Evolutionary conservation across 2,113 vertebrate genomes (phyloP), one percentile per base, ranked within the genome.

Genomic region (Gymnocephalus cernua): DNA sequence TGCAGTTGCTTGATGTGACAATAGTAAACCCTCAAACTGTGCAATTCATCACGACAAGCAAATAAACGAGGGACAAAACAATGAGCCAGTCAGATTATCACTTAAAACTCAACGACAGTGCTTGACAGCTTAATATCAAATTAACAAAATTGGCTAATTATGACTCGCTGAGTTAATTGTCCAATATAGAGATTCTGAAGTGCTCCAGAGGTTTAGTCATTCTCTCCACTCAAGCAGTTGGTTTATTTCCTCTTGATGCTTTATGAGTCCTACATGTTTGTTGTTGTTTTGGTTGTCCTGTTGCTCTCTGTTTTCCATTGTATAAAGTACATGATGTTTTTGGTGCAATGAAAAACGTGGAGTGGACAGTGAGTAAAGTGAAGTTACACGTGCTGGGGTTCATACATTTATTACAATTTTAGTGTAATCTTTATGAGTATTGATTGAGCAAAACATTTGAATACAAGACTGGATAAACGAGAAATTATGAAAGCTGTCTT

Each of bases 111-210:
- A 95, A 94, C 86, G 77, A 83, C 92, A 92, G 93, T 89, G 93
- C 94, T 95, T 90, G 90, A 95, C 94, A 95, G 89, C 92, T 94
- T 95, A 95, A 95, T 95, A 95, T 95, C 95, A 94, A 95, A 95
- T 95, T 94, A 95, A 93, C 93, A 94, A 94, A 95, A 95, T 95
- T 94, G 94, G 94, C 93, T 96, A 95, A 96, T 95, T 95, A 95
- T 93, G 92, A 93, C 92, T 94, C 86, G 81, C 91, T 91, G 93
- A 94, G 95, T 94, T 94, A 95, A 96, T 95, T 94, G 92, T 91
- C 89, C 92, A 95, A 93, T 94, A 91, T 94, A 94, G 90, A 93
- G 92, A 93, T 87, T 90, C 79, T 95, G 94, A 94, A 95, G 94
- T 95, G 92, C 92, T 93, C 88, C 92, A 91, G 91, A 94, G 91